A percentile compares a stretch with the other conserved stretches of the same genome.
Conservation (phyloP, 1,140 invertebrate genomes). For the Diachasmimorpha longicaudata region DNA sequence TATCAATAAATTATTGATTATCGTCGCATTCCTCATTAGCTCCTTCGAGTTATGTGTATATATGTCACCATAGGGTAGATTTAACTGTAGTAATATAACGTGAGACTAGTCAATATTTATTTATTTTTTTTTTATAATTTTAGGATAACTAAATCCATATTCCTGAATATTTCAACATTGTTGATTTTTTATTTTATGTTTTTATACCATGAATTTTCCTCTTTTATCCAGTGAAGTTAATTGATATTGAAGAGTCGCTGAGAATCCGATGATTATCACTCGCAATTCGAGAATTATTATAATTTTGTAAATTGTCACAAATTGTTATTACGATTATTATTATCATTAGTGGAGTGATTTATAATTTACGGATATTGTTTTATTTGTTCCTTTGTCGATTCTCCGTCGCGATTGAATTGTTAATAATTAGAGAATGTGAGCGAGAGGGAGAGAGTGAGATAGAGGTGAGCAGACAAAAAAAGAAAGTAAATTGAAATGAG, state of each 20-base stretch:
- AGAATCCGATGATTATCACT: not conserved
- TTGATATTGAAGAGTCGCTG: not conserved
- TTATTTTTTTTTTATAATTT: constrained; percentile 13
- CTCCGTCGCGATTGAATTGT: not conserved
- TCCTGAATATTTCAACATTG: not conserved
- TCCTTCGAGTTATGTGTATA: constrained; percentile 22
- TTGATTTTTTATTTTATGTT: not conserved
- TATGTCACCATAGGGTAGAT: constrained; percentile 9
- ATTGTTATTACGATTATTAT: constrained; percentile 21
- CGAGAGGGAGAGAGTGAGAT: not conserved
- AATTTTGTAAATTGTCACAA: constrained; percentile 1
- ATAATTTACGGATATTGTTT: not conserved
- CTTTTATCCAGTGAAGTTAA: not conserved
- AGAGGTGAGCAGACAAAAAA: not conserved
- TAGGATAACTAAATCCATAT: not conserved
- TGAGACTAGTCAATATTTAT: constrained; percentile 39
- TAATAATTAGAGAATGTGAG: constrained; percentile 3
- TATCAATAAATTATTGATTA: not conserved
- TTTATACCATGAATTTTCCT: not conserved
- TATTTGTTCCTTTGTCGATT: not conserved
- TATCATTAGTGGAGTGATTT: constrained; percentile 13
- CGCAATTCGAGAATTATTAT: not conserved
- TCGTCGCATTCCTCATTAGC: constrained; percentile 10
- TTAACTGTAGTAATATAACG: constrained; percentile 19
- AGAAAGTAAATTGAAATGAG: not conserved